phyloP scores from a whole-genome alignment of 2,888 invertebrate genomes.

The Eupeodes latifasciatus region DNA sequence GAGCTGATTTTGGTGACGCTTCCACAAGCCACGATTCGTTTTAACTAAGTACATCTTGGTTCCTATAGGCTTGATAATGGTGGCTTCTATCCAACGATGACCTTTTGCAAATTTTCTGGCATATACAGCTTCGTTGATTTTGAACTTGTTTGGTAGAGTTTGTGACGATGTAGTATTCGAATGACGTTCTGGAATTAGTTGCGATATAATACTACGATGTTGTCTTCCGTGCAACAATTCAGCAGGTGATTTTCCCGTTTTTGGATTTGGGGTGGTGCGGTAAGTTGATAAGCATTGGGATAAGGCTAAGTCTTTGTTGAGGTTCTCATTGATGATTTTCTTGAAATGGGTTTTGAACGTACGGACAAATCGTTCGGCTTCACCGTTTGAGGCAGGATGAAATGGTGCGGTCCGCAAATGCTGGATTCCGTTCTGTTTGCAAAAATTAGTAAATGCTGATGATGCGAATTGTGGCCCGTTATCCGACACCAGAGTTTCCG shows the following conservation, averaged over 20 bases:
- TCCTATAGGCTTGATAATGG: background rate
- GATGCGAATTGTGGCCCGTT: too few relatives aligned
- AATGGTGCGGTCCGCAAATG: too few relatives aligned
- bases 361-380: constrained; percentile 69
- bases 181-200: too few relatives aligned
- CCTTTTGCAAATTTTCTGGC: constrained; percentile 26
- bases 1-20: constrained; percentile 11
- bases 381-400: too few relatives aligned
- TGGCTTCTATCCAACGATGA: constrained; percentile 30
- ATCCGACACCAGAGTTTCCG: too few relatives aligned
- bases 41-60: constrained; percentile 9
- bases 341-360: constrained; percentile 6
- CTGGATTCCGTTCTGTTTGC: too few relatives aligned
- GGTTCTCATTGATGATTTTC: constrained; percentile 4
- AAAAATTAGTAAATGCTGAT: too few relatives aligned
- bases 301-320: background rate
- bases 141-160: background rate
- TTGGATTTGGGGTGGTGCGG: too few relatives aligned
- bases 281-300: too few relatives aligned
- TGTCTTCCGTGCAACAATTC: too few relatives aligned
- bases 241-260: too few relatives aligned
- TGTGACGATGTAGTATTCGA: background rate
- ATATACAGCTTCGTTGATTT: background rate
- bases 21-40: constrained; percentile 5
- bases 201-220: too few relatives aligned